Evolutionary conservation across 2,888 invertebrate genomes (phyloP), one percentile per base, ranked within the genome.

Genomic region (Argyresthia albistria): DNA sequence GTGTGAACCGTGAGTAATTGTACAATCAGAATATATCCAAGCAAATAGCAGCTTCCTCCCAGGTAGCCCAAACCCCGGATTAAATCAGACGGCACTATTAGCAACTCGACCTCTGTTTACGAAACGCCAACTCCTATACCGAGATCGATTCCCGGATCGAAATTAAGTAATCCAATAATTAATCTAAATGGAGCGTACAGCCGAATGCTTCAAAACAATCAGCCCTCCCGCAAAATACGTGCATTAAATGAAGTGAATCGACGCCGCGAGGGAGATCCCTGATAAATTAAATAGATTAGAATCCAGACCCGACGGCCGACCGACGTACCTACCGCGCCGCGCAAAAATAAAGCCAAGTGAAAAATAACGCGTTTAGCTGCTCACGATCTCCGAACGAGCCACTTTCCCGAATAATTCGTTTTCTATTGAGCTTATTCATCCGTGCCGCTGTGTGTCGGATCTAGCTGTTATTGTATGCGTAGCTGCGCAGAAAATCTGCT

Each of bases 211-310:
- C 82, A 86, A 87, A 87, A 87, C 87, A 87, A 87, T 87, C 86
- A 83, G 80, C 80, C 76, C 74, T 70, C 78, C 86, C 86, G 80
- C 87, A 87, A 87, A 87, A 86, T 86, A 87, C 86, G 82, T 84
- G 87, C 86, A 86, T 84, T 87, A 87, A 87, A 87, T 84, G 87
- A 87, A 87, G 83, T 84, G 86, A 86, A 87, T 84, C 81, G 82
- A 79, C 73, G 82, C 84, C 83, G 63, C 47, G 43, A 46, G 48
- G 69, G 84, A 83, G 84, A 86, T 81, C 81, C 83, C 83, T 77
- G 87, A 87, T 87, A 87, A 87, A 87, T 87, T 87, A 87, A 87
- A 87, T 86, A 87, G 87, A 87, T 87, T 87, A 87, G 87, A 83
- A 86, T 83, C 82, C 82, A 76, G 82, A 76, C 79, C 80, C 80